Conservation (phyloP, 2,797 vertebrate genomes). For the Danionella dracula region DNA sequence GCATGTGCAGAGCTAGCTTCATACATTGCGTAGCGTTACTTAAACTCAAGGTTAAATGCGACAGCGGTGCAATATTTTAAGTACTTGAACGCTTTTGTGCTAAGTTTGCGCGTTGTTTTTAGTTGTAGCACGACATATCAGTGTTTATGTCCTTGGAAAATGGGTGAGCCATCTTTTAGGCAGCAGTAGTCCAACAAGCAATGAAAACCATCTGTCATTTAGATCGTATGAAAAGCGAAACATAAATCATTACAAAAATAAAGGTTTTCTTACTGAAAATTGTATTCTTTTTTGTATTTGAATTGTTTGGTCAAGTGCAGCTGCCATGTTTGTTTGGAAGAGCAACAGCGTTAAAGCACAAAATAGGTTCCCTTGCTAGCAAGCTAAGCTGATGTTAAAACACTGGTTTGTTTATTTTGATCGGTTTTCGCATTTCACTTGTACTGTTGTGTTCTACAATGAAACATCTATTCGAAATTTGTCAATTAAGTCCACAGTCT, state of each 20-base stretch:
- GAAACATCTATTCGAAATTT: too few species aligned
- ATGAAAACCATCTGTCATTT: constrained; percentile 5
- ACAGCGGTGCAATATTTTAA: neutral
- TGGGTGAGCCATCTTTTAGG: constrained; percentile 28
- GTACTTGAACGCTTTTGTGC: neutral
- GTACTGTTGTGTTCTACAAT: too few species aligned
- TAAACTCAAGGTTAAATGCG: constrained; percentile 17
- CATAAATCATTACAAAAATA: too few species aligned
- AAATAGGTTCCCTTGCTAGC: constrained; percentile 1
- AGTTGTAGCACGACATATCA: neutral
- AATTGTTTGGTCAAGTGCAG: neutral
- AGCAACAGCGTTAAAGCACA: constrained; percentile 3
- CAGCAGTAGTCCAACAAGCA: neutral
- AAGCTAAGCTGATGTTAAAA: constrained; percentile 8
- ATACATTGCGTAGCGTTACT: neutral
- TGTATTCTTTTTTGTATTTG: neutral
- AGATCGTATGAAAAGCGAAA: neutral
- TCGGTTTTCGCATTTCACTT: neutral
- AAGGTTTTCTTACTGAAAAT: neutral
- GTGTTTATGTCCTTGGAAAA: constrained; percentile 27
- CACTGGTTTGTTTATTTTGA: neutral
- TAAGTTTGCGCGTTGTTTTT: neutral
- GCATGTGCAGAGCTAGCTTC: constrained; percentile 19
- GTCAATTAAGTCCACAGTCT: neutral
- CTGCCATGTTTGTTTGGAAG: neutral